A percentile compares a stretch with the other conserved stretches of the same genome.
Evolutionary conservation across 2,797 vertebrate genomes (phyloP).

Genomic region (Eupleurogrammus muticus): DNA sequence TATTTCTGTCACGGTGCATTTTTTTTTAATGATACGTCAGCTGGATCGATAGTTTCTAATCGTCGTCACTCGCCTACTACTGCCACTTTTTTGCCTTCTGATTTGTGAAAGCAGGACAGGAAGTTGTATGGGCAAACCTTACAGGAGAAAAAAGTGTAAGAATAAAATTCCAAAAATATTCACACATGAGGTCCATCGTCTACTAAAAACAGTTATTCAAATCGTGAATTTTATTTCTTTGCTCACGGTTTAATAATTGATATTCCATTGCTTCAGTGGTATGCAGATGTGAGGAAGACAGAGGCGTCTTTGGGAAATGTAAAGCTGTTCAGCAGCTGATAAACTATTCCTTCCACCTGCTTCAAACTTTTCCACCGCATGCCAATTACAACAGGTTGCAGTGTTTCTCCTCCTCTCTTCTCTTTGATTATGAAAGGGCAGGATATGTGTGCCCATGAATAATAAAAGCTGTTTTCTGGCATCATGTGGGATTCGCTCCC

Average conservation of each 20-base stretch:
- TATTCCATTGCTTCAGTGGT: constrained; percentile 30
- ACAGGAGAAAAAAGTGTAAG: no score
- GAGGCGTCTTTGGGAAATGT: constrained; percentile 42
- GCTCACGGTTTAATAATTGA: constrained; percentile 47
- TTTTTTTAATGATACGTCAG: no score
- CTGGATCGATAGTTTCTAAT: no score
- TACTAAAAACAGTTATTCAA: constrained; percentile 22
- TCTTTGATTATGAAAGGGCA: constrained; percentile 62
- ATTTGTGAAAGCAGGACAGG: no score
- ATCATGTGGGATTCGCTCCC: constrained; percentile 54
- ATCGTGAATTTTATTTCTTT: constrained; percentile 30
- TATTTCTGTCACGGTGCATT: no score
- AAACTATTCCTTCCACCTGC: constrained; percentile 66
- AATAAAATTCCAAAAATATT: no score
- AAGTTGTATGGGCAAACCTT: no score
- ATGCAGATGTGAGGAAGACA: constrained; percentile 51
- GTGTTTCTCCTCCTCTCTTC: constrained; percentile 49
- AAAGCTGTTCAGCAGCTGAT: constrained; percentile 49
- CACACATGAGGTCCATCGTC: not conserved
- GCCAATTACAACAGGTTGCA: constrained; percentile 65
- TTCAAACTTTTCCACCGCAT: constrained; percentile 52
- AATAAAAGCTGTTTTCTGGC: constrained; percentile 68
- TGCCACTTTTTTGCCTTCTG: no score
- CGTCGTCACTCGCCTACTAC: no score
- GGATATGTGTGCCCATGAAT: constrained; percentile 66